Evolutionary conservation across 2,797 vertebrate genomes (phyloP), one percentile per base, ranked within the genome.

Genomic region (Phoeniculus purpureus): DNA sequence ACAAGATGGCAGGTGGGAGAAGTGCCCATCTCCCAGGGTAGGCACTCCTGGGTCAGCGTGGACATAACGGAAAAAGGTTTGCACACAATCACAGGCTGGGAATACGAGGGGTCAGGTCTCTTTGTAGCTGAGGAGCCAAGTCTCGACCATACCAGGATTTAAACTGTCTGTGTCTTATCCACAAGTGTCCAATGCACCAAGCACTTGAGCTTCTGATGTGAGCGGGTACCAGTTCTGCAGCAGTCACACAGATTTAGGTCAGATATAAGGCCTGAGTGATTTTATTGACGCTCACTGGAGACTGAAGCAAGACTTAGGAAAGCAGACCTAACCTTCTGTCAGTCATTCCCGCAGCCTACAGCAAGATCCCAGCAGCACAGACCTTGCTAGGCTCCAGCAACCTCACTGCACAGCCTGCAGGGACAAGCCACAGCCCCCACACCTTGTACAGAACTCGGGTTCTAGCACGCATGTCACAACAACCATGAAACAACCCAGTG

Each of bases 241-340:
- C 68, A 85, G 77, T 88, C 88, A 85, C 60, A 26, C 2, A 77
- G 84, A 82, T 92, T 81, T 76, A 86, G 83, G 74, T 81, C 92
- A 91, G 34, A 64, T 51, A 70, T 14, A 72, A 75, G 48, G 51
- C 78, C 55, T 72, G 47, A 43, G 54, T 85, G 59, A 87, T 94
- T 85, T 78, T 78, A 72, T 43, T 75, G 85, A 87, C 29, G 2
- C 2, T 1, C 55, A 26, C 32, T 48, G 55, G 37, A 77, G 65
- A 61, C 27, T 29, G 68, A 74, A 82, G 8, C 37, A 37, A 55
- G 1, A 2, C 59, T 93, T 82, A 6, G 81, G 61, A 89, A 80
- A 37, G 68, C 64, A 52, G 65, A 82, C 15, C 23, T 72, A 62
- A 68, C 37, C 31, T 80, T 55, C 68, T 74, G 51, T 16, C 32